A percentile compares a stretch with the other conserved stretches of the same genome.
These are phyloP conservation scores for Andrena trimmerana DNA, from an alignment of 2,888 invertebrate genomes.

Conservation along the genomic window DNA sequence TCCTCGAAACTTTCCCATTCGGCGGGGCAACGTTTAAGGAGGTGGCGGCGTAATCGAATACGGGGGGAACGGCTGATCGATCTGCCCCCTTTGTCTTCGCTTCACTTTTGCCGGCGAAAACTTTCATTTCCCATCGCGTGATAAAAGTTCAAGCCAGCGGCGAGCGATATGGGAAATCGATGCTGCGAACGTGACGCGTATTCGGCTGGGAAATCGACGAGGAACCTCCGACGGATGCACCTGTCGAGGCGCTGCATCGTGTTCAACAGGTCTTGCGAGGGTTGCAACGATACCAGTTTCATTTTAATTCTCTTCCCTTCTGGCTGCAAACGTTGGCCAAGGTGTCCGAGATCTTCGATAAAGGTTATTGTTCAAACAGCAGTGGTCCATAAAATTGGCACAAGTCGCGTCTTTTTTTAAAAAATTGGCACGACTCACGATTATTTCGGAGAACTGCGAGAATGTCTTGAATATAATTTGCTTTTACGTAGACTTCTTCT, in stretches of 20 bases:
- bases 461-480: too few species aligned
- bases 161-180: conserved; percentile 66
- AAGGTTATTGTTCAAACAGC: not conserved
- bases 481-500: too few species aligned
- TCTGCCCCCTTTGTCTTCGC: conserved; percentile 48
- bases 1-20: conserved; percentile 31
- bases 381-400: not conserved
- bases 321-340: conserved; percentile 22
- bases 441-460: too few species aligned
- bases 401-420: not conserved
- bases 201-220: conserved; percentile 48
- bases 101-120: conserved; percentile 48
- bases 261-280: conserved; percentile 69
- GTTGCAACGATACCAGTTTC: conserved; percentile 42
- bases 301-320: conserved; percentile 43
- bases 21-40: conserved; percentile 3
- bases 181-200: conserved; percentile 54
- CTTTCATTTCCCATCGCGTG: conserved; percentile 57
- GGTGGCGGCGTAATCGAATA: conserved; percentile 49
- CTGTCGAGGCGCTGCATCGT: conserved; percentile 21
- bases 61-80: conserved; percentile 53
- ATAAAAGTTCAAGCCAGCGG: conserved; percentile 55
- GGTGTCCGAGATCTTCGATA: not conserved
- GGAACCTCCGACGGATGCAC: conserved; percentile 31
- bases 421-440: not conserved